Evolutionary conservation across 2,888 invertebrate species (phyloP).

Genomic region (Chydorus sphaericus): DNA sequence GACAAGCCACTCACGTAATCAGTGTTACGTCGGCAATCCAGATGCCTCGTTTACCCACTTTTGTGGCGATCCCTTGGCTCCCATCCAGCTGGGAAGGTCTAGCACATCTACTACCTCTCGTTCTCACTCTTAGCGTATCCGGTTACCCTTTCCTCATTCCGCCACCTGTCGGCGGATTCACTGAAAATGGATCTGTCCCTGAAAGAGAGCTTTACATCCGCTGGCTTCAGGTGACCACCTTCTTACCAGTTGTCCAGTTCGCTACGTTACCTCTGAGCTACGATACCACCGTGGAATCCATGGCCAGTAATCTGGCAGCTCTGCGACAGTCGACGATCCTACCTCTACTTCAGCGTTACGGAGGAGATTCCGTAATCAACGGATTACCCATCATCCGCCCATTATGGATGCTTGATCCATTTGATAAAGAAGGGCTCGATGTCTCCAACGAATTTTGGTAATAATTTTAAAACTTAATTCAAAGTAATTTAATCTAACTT

Average conservation of each 20-base stretch:
- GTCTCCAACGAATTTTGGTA: conserved; percentile 73
- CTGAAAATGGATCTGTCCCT: conserved; percentile 29
- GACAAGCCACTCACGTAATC: conserved; percentile 36
- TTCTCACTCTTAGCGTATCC: conserved; percentile 71
- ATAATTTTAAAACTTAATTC: too few species aligned
- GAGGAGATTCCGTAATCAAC: conserved; percentile 52
- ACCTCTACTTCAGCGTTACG: conserved; percentile 57
- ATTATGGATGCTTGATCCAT: conserved; percentile 74
- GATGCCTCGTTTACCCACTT: conserved; percentile 68
- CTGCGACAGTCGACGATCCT: conserved; percentile 45
- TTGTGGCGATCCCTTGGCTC: conserved; percentile 69
- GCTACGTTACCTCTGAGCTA: conserved; percentile 80
- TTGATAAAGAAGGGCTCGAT: conserved; percentile 57
- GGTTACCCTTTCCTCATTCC: conserved; percentile 89
- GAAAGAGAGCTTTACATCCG: conserved; percentile 71
- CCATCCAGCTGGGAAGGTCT: conserved; percentile 79
- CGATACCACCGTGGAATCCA: conserved; percentile 39
- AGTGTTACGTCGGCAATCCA: conserved; percentile 71
- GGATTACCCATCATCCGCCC: conserved; percentile 75
- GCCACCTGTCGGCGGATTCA: conserved; percentile 71
- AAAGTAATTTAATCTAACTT: too few species aligned
- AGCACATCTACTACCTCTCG: conserved; percentile 66
- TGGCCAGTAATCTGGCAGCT: conserved; percentile 33
- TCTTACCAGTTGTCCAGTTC: conserved; percentile 81
- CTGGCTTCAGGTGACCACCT: conserved; percentile 81